Conservation (phyloP, 1,140 invertebrate species). For the Pygmarrhopalites habei region DNA sequence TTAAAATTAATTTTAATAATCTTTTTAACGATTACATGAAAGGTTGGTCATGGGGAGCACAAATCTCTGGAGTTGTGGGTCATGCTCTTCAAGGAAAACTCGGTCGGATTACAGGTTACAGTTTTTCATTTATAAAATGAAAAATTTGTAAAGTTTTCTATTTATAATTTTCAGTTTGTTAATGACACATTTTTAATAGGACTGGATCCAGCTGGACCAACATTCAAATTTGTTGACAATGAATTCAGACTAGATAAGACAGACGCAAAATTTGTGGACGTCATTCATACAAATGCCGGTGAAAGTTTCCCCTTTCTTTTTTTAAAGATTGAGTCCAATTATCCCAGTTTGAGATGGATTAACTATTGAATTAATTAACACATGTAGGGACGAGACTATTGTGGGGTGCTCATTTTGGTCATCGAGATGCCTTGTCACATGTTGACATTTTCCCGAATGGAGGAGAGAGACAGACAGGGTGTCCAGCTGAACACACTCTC, state of each 20-base stretch:
- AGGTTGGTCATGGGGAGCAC: constrained; percentile 18
- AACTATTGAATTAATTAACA: no score
- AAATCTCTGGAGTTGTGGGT: constrained; percentile 29
- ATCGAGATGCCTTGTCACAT: constrained; percentile 24
- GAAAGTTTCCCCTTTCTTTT: no score
- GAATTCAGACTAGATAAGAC: constrained; percentile 32
- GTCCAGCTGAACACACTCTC: constrained; percentile 9
- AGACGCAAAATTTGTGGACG: constrained; percentile 37
- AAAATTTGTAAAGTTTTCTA: no score
- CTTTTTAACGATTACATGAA: no score
- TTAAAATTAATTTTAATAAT: no score
- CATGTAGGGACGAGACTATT: constrained; percentile 16
- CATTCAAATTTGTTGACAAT: constrained; percentile 28
- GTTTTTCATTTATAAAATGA: no score
- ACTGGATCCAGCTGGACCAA: constrained; percentile 31
- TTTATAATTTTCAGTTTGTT: no score
- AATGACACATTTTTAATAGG: no score
- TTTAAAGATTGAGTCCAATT: no score
- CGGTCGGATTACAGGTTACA: constrained; percentile 35
- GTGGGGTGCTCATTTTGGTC: constrained; percentile 25
- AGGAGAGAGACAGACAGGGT: constrained; percentile 26
- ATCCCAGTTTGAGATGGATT: no score
- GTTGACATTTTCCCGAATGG: constrained; percentile 33
- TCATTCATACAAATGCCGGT: constrained; percentile 33
- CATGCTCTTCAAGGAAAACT: constrained; percentile 22